Evolutionary conservation across 2,888 invertebrate species (phyloP), one percentile per base, ranked within the genome.

Genomic region (Tenthredo scrophulariae): DNA sequence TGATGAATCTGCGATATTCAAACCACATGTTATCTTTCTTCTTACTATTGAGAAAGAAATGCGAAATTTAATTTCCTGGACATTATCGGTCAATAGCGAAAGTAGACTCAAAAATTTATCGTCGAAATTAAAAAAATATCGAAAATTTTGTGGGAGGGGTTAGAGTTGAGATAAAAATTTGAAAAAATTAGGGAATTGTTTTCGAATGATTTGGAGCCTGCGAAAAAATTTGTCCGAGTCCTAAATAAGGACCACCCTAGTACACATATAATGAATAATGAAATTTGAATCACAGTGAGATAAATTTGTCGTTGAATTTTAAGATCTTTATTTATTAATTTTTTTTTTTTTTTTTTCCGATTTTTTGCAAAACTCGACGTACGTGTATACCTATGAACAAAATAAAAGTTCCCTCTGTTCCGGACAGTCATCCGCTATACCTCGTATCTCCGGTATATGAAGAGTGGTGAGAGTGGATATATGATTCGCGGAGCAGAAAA

Each of bases 401-500:
- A 62, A 62, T 26, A 26, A 62, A 26, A 62, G 22, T 18, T 70
- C 37, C 37, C 37, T 37, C 37, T 70, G 37, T 70, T 15, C 37
- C 29, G 70, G 37, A 18, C 70, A 70, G 70, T 15, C 26, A 62
- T 70, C 33, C 70, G 70, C 18, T 37, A 22, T 9, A 37, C 37
- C 62, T 26, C 26, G 62, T 70, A 70, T 70, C 70, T 70, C 33
- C n/a, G 70, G 70, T n/a, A 70, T 29, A 46, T 13, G 37, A 70
- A 74, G 40, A 18, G n/a, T 74, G 72, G 29, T 15, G 72, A 10
- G 43, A 18, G 43, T 0, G 15, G 72, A 37, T 37, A 37, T 74
- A 13, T 43, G 62, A 62, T 62, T 26, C 26, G 26, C 72, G 1
- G 40, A 10, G 43, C 5, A 13, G 22, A 26, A 13, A 40, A 40